A percentile compares a stretch with the other conserved stretches of the same genome.
phyloP scores from a whole-genome alignment of 2,888 invertebrate genomes.

The Cryptosula pallasiana region DNA sequence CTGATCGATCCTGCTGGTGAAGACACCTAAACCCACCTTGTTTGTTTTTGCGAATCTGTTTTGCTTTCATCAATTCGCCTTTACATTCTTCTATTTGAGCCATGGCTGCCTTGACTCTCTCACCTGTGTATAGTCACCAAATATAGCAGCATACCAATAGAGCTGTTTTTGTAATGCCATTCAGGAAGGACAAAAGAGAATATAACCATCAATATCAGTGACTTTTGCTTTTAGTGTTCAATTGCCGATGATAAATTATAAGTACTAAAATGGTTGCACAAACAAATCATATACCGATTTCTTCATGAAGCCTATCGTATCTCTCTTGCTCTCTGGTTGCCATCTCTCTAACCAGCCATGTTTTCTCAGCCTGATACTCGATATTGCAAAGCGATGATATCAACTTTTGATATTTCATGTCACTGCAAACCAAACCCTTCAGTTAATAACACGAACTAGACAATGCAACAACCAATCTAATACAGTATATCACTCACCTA shows the following conservation, averaged over 20 bases:
- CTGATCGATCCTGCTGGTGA: too few relatives aligned
- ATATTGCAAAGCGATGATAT: slow-evolving; percentile 1
- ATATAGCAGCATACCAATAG: too few relatives aligned
- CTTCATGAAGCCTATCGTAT: slow-evolving; percentile 10
- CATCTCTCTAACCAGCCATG: slow-evolving; percentile 10
- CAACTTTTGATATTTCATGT: slow-evolving; percentile 13
- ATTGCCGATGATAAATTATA: not conserved
- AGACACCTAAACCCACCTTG: not conserved
- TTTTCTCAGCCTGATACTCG: slow-evolving; percentile 18
- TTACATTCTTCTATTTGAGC: slow-evolving; percentile 14
- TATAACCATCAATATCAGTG: too few relatives aligned
- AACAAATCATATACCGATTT: not conserved
- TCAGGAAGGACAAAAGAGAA: too few relatives aligned
- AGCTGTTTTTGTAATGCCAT: too few relatives aligned
- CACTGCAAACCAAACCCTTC: slow-evolving; percentile 2
- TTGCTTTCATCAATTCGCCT: not conserved
- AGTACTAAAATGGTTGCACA: not conserved
- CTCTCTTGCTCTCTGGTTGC: slow-evolving; percentile 1
- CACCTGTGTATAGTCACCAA: not conserved
- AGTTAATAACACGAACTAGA: not conserved
- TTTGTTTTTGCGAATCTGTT: slow-evolving; percentile 17
- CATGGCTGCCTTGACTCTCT: not conserved
- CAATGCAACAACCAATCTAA: not conserved
- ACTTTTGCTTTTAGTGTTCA: too few relatives aligned
- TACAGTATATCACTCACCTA: slow-evolving; percentile 1